These are phyloP conservation scores for Agonopterix subpropinquella DNA, from an alignment of 2,888 invertebrate species.

Conservation along the genomic window DNA sequence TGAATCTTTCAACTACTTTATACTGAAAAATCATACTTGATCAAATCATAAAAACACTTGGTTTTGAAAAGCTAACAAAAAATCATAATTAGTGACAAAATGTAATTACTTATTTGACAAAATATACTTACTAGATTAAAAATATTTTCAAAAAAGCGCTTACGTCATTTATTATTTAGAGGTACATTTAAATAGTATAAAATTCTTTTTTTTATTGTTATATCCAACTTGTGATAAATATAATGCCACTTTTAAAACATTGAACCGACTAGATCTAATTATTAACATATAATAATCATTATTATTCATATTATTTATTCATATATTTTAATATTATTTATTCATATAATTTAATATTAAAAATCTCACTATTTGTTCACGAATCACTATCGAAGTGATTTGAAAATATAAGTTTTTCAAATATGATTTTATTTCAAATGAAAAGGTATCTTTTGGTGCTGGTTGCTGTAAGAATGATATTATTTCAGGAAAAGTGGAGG, in stretches of 20 bases:
- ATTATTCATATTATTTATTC: conserved; percentile 20
- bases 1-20: too few relatives aligned
- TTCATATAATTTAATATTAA: conserved; percentile 22
- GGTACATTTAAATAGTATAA: conserved; percentile 24
- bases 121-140: too few relatives aligned
- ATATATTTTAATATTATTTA: conserved; percentile 12
- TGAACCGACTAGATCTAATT: conserved; percentile 17
- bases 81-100: too few relatives aligned
- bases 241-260: conserved; percentile 19
- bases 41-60: too few relatives aligned
- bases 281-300: conserved; percentile 18
- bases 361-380: conserved; percentile 58
- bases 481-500: too few relatives aligned
- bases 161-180: too few relatives aligned
- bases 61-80: too few relatives aligned
- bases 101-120: too few relatives aligned
- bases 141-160: too few relatives aligned
- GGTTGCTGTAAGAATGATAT: not conserved
- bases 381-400: conserved; percentile 17
- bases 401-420: not conserved
- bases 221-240: conserved; percentile 49
- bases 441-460: not conserved
- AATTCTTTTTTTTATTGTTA: conserved; percentile 25
- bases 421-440: not conserved
- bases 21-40: too few relatives aligned